Evolutionary conservation across 1,140 invertebrate genomes (phyloP).

Genomic region (Phymastichus coffea): DNA sequence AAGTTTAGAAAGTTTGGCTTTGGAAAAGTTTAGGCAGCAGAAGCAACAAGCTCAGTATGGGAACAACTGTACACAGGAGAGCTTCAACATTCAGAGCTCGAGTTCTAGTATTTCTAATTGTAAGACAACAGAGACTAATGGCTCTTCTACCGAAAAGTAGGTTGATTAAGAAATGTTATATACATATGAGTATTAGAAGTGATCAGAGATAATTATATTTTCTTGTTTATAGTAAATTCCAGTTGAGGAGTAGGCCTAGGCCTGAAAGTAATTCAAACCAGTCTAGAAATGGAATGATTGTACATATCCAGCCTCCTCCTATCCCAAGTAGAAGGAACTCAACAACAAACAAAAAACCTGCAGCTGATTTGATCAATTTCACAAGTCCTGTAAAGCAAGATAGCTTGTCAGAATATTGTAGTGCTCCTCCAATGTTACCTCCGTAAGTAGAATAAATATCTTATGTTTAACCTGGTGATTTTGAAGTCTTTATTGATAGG

Average conservation of each 20-base stretch:
- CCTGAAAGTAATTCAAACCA: slow-evolving; percentile 56
- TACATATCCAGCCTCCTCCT: slow-evolving; percentile 58
- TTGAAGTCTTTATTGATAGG: neutral
- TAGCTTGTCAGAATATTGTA: slow-evolving; percentile 47
- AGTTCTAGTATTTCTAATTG: slow-evolving; percentile 32
- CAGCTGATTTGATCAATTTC: slow-evolving; percentile 73
- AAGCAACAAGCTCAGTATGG: slow-evolving; percentile 53
- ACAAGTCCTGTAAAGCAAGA: slow-evolving; percentile 61
- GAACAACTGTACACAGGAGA: slow-evolving; percentile 32
- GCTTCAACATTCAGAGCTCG: slow-evolving; percentile 33
- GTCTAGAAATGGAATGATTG: slow-evolving; percentile 50
- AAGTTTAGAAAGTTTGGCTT: slow-evolving; percentile 78
- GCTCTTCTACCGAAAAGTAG: slow-evolving; percentile 42
- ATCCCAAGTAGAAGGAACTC: slow-evolving; percentile 56
- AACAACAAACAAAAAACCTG: slow-evolving; percentile 55
- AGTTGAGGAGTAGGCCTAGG: slow-evolving; percentile 56
- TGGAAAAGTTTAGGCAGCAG: slow-evolving; percentile 76
- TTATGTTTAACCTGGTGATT: slow-evolving; percentile 1
- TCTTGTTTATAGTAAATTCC: slow-evolving; percentile 38
- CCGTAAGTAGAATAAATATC: slow-evolving; percentile 39
- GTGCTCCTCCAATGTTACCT: slow-evolving; percentile 41
- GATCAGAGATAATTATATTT: neutral
- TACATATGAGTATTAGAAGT: neutral
- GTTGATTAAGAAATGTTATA: neutral
- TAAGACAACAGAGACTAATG: slow-evolving; percentile 38